Evolutionary conservation across 2,113 vertebrate genomes (phyloP).

Genomic region (Cinclus cinclus): DNA sequence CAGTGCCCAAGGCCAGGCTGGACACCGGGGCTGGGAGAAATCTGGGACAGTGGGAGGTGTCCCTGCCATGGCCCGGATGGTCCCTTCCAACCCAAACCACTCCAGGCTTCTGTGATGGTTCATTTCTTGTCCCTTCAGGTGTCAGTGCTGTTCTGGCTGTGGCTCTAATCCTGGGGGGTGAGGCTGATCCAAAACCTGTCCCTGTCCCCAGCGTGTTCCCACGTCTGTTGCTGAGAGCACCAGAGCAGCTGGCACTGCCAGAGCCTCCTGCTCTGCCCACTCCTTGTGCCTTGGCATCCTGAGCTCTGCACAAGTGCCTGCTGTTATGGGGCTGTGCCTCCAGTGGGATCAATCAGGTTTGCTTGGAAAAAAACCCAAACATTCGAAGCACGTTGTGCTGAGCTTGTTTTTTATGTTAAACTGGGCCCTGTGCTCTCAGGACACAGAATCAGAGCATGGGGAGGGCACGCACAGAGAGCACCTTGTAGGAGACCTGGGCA

Average conservation of each 20-base stretch:
- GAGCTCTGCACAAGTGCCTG: neutral
- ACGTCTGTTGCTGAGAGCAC: neutral
- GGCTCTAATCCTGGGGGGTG: neutral
- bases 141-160: neutral
- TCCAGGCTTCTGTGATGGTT: neutral
- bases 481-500: fast-evolving
- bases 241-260: neutral
- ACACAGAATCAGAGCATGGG: neutral
- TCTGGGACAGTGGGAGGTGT: neutral
- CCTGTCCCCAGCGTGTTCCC: neutral
- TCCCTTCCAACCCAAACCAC: neutral
- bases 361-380: neutral
- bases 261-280: neutral
- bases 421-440: neutral
- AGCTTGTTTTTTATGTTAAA: neutral
- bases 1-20: neutral
- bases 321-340: neutral
- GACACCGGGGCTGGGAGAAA: too few species aligned
- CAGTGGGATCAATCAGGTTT: neutral
- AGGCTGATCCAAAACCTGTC: fast-evolving
- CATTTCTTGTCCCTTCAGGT: neutral
- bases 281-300: neutral
- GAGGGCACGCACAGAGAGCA: fast-evolving
- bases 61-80: neutral
- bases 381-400: neutral